Evolutionary conservation across 2,888 invertebrate genomes (phyloP), one percentile per base, ranked within the genome.

Genomic region (Gandaritis pyraliata): DNA sequence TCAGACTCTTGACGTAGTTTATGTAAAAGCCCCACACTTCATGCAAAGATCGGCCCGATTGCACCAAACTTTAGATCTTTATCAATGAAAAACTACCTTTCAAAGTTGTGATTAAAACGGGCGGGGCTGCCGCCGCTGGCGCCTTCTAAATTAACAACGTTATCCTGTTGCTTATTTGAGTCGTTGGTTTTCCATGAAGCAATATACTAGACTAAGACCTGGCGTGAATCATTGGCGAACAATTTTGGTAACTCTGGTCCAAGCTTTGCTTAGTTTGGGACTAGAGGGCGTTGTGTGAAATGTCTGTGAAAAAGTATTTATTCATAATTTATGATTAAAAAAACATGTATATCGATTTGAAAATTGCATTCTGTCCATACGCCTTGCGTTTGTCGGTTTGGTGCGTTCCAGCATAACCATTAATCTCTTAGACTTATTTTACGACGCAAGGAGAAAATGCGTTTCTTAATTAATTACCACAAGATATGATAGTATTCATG

Each of bases 161-260:
- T 65, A 65, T 64, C 63, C 61, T 64, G 55, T 65, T 72, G 54
- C 69, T 48, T 64, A 72, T 71, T 77, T 2, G 3, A 5, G n/a
- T n/a, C n/a, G 6, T 75, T 73, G 67, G 72, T 71, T 78, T 80
- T 80, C 81, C 73, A 39, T 70, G 75, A 78, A 81, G 61, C 41
- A 49, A 65, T 68, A 72, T 71, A 70, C 69, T 66, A 70, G 60
- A 64, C 63, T 61, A 8, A 64, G 55, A 51, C 54, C 70, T 50
- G 67, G 60, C 49, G 66, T 80, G 78, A 80, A 38, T 81, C 81
- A 80, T 60, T 49, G 56, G 69, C 49, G 46, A 30, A 64, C 64
- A 62, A 68, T 70, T 33, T 66, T 68, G 70, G 46, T 39, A 68
- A 65, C 61, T 60, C 51, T 13, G 50, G 8, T 38, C 38, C 16